Evolutionary conservation across 2,888 invertebrate genomes (phyloP).

Genomic region (Tridacna crocea): DNA sequence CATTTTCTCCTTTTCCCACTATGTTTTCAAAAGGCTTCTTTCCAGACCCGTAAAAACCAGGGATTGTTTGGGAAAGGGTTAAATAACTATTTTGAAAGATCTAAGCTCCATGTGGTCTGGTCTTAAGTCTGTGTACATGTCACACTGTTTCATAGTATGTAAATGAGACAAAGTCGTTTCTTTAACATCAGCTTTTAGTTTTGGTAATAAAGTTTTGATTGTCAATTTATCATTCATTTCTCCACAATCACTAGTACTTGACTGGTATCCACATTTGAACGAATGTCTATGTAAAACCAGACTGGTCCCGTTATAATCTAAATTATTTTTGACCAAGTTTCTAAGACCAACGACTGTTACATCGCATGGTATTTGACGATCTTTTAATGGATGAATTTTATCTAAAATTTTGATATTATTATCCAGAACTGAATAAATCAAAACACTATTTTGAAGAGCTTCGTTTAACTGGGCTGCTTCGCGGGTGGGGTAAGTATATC

Average conservation of each 20-base stretch:
- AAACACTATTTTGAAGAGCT: constrained; percentile 64
- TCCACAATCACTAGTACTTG: constrained; percentile 59
- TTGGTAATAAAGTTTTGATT: constrained; percentile 43
- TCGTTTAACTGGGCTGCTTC: constrained; percentile 61
- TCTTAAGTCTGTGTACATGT: constrained; percentile 49
- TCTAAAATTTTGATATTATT: constrained; percentile 61
- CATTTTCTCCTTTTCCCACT: no score
- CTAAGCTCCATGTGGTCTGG: constrained; percentile 68
- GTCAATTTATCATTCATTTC: constrained; percentile 32
- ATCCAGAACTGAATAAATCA: constrained; percentile 60
- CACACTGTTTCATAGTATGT: constrained; percentile 61
- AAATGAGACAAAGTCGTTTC: constrained; percentile 78
- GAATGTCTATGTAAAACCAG: constrained; percentile 74
- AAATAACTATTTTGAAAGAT: constrained; percentile 40
- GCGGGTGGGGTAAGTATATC: constrained; percentile 64
- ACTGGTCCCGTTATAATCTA: constrained; percentile 75
- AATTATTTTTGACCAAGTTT: constrained; percentile 71
- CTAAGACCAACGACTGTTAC: constrained; percentile 71
- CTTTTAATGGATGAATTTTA: constrained; percentile 58
- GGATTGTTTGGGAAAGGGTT: no score
- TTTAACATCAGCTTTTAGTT: constrained; percentile 34
- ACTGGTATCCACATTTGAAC: constrained; percentile 72
- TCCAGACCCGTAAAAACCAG: no score
- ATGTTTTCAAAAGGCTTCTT: no score
- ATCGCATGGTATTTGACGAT: constrained; percentile 74